A percentile compares a stretch with the other conserved stretches of the same genome.
Conservation (phyloP, 2,797 vertebrate genomes). For the Phaenicophaeus curvirostris region DNA sequence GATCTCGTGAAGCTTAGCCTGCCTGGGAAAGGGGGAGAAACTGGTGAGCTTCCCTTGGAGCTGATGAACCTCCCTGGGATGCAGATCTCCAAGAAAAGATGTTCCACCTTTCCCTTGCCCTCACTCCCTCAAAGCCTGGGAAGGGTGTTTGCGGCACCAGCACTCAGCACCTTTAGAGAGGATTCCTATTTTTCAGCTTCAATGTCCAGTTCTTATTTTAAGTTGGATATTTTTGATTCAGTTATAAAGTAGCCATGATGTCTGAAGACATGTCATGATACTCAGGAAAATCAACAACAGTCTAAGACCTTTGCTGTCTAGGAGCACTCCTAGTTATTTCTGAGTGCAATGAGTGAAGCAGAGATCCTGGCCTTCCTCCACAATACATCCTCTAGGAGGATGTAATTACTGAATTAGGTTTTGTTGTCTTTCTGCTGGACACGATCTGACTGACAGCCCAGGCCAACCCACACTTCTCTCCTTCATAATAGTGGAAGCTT, state of each 20-base stretch:
- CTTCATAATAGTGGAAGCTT: background rate
- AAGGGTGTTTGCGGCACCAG: background rate
- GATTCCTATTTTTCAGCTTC: background rate
- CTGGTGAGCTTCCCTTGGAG: background rate
- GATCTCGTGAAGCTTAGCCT: background rate
- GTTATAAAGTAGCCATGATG: rapidly evolving
- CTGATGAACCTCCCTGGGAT: background rate
- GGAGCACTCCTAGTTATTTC: background rate
- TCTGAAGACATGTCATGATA: background rate
- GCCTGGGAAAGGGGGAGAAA: background rate
- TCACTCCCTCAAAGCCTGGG: background rate
- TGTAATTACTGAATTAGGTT: background rate
- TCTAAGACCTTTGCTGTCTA: background rate
- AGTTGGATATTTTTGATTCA: background rate
- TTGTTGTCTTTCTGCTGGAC: background rate
- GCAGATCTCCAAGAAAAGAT: background rate
- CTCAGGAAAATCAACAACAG: background rate
- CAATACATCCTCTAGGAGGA: background rate
- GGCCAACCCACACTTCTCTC: background rate
- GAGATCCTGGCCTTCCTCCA: background rate
- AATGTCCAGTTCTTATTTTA: background rate
- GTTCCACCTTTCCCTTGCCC: background rate
- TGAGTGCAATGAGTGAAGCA: background rate
- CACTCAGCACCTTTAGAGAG: background rate
- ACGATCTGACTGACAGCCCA: background rate